Evolutionary conservation across 2,797 vertebrate species (phyloP).

Genomic region (Clarias pachynema): DNA sequence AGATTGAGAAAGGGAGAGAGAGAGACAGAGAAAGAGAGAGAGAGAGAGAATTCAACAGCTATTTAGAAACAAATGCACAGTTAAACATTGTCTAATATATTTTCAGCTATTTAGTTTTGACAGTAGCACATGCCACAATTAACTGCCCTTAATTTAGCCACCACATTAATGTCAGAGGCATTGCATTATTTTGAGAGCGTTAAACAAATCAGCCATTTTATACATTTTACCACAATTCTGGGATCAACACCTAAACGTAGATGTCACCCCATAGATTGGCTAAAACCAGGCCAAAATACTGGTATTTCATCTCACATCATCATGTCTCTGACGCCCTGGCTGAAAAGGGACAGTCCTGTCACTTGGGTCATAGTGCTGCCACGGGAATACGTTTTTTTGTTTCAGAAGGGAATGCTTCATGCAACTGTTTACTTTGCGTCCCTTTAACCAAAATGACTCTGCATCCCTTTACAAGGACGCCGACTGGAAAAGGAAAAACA

Average conservation of each 20-base stretch:
- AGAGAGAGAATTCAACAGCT: slow-evolving; percentile 13
- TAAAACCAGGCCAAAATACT: slow-evolving; percentile 54
- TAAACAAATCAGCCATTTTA: slow-evolving; percentile 46
- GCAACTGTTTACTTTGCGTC: slow-evolving; percentile 60
- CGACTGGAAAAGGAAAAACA: slow-evolving; percentile 71
- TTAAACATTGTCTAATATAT: not conserved
- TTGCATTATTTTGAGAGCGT: slow-evolving; percentile 34
- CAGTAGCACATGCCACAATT: slow-evolving; percentile 36
- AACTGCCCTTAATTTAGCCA: slow-evolving; percentile 23
- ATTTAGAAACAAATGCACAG: slow-evolving; percentile 25
- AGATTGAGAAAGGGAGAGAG: slow-evolving; percentile 39
- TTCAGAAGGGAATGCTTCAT: slow-evolving; percentile 52
- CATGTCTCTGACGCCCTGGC: slow-evolving; percentile 51
- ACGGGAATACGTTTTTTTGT: slow-evolving; percentile 43
- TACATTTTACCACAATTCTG: slow-evolving; percentile 8
- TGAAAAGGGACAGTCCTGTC: slow-evolving; percentile 51
- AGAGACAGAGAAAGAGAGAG: slow-evolving; percentile 56
- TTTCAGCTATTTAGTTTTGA: slow-evolving; percentile 21
- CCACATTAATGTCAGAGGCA: not conserved
- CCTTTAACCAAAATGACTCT: slow-evolving; percentile 74
- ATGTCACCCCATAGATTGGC: slow-evolving; percentile 40
- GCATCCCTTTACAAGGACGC: slow-evolving; percentile 77
- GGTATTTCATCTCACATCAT: slow-evolving; percentile 43
- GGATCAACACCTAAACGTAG: slow-evolving; percentile 36
- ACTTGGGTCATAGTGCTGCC: slow-evolving; percentile 43